Percentiles rank a stretch among this genome's conserved stretches.
Evolutionary conservation across 2,797 vertebrate genomes (phyloP).

Genomic region (Cichlasoma orientale): DNA sequence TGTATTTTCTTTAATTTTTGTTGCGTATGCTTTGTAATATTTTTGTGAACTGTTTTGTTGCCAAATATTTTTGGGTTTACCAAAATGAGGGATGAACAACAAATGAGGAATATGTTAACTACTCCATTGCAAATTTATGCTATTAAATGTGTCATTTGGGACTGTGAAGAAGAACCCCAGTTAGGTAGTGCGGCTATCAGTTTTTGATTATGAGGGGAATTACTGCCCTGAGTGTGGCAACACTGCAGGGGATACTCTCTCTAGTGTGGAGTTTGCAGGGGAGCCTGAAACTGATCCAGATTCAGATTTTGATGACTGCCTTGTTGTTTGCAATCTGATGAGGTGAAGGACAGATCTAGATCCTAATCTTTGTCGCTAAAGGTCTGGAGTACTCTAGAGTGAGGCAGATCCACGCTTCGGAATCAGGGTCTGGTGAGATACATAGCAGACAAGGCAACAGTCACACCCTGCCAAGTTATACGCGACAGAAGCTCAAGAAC

Average conservation of each 20-base stretch:
- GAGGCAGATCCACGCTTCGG: neutral
- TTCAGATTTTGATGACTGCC: slow-evolving; percentile 1
- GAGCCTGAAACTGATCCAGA: neutral
- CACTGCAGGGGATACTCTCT: neutral
- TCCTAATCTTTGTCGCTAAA: neutral
- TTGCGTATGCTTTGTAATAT: too few relatives aligned
- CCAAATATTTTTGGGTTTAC: too few relatives aligned
- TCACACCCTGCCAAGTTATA: neutral
- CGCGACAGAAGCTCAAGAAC: neutral
- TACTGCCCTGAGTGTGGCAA: neutral
- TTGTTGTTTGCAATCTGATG: neutral
- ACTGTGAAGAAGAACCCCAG: too few relatives aligned
- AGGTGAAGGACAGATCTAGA: neutral
- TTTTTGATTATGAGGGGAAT: neutral
- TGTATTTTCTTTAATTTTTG: too few relatives aligned
- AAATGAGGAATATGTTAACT: too few relatives aligned
- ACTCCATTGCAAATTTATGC: too few relatives aligned
- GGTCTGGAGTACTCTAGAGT: neutral
- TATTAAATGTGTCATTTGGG: too few relatives aligned
- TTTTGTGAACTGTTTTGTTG: too few relatives aligned
- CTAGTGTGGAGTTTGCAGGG: neutral
- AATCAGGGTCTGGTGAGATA: neutral
- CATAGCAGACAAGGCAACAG: neutral
- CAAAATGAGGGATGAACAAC: too few relatives aligned
- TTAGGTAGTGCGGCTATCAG: too few relatives aligned